Conservation (phyloP, 2,888 invertebrate species). For the Drosophila histrio region DNA sequence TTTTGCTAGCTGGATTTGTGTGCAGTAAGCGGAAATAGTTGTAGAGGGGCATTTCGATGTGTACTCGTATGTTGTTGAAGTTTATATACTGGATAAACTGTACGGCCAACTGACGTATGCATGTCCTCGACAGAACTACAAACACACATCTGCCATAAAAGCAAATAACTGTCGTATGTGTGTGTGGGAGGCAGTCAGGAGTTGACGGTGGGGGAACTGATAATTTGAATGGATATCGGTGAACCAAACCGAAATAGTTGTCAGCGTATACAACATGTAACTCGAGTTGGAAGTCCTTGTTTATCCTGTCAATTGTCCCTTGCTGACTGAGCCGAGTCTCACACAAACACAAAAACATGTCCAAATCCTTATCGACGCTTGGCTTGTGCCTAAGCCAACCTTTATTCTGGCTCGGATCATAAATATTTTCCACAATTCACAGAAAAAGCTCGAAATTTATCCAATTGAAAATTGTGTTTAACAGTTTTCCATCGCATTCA, state of each 20-base stretch:
- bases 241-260: conserved; percentile 59
- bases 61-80: conserved; percentile 57
- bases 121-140: conserved; percentile 55
- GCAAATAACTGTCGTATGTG: conserved; percentile 71
- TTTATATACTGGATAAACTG: conserved; percentile 76
- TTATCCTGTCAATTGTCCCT: conserved; percentile 57
- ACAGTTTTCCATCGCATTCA: conserved; percentile 23
- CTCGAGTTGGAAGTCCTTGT: conserved; percentile 39
- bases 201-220: conserved; percentile 6
- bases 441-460: conserved; percentile 8
- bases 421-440: conserved; percentile 25
- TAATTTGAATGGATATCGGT: conserved; percentile 59
- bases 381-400: conserved; percentile 23
- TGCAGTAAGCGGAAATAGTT: conserved; percentile 76
- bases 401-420: conserved; percentile 12
- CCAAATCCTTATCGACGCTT: conserved; percentile 29
- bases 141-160: conserved; percentile 65
- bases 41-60: conserved; percentile 39
- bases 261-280: conserved; percentile 47
- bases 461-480: conserved; percentile 26
- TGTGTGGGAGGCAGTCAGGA: background rate
- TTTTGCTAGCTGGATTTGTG: conserved; percentile 74
- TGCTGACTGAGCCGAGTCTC: conserved; percentile 27
- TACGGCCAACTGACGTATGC: conserved; percentile 71
- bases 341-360: conserved; percentile 11